Percentiles rank a stretch among this genome's conserved stretches.
phyloP scores from a whole-genome alignment of 2,113 vertebrate genomes.

The Zootoca vivipara region DNA sequence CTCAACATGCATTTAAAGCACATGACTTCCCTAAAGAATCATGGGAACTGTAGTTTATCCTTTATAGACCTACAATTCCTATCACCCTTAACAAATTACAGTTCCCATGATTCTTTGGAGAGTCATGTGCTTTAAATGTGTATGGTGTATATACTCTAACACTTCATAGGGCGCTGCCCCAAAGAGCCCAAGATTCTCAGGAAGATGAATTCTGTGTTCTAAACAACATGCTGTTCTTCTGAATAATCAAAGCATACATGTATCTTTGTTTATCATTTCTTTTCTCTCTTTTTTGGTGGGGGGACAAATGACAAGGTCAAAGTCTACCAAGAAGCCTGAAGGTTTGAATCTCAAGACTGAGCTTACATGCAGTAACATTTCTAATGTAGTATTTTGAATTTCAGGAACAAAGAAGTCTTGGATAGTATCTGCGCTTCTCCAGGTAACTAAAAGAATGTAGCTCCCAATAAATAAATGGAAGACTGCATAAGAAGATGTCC shows the following conservation, averaged over 20 bases:
- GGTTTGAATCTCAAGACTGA: neutral
- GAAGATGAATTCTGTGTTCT: neutral
- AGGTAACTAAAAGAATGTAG: slow-evolving; percentile 13
- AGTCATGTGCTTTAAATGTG: too few species aligned
- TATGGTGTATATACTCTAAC: neutral
- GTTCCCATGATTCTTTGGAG: too few species aligned
- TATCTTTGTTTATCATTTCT: neutral
- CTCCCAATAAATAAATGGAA: slow-evolving; percentile 40
- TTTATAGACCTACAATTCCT: too few species aligned
- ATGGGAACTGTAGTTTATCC: too few species aligned
- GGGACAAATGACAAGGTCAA: neutral
- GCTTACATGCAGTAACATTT: neutral
- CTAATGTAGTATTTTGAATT: neutral
- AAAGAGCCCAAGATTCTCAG: neutral
- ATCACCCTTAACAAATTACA: too few species aligned
- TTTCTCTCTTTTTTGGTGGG: neutral
- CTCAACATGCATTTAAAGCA: too few species aligned
- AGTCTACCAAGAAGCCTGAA: neutral
- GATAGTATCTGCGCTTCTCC: neutral
- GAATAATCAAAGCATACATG: neutral
- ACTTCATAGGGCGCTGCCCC: neutral
- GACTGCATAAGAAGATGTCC: neutral
- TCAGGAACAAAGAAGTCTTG: slow-evolving; percentile 43
- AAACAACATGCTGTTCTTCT: neutral
- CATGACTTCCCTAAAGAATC: too few species aligned